These are phyloP conservation scores for Drosophila nebulosa DNA, from an alignment of 1,140 invertebrate species.

Conservation along the genomic window DNA sequence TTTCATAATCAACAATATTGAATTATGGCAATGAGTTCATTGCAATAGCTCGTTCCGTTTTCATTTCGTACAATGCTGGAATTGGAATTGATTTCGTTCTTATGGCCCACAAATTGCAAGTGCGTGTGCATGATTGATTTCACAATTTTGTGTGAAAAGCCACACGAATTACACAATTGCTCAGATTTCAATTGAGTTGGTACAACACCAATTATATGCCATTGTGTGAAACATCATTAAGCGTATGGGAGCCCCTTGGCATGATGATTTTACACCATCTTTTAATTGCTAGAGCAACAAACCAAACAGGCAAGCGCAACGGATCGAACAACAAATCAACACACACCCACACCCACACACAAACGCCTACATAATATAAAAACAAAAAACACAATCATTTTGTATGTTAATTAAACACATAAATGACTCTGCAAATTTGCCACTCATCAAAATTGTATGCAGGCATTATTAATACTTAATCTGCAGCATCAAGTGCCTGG, in stretches of 20 bases:
- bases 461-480: conserved; percentile 34
- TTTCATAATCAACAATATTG: too few relatives aligned
- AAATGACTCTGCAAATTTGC: conserved; percentile 40
- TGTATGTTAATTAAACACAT: conserved; percentile 50
- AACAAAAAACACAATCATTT: conserved; percentile 14
- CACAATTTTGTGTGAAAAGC: neutral
- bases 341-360: too few relatives aligned
- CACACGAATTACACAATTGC: neutral
- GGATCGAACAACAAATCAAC: neutral
- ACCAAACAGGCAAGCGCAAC: neutral
- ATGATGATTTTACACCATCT: neutral
- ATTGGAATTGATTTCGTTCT: too few relatives aligned
- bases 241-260: too few relatives aligned
- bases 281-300: neutral
- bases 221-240: neutral
- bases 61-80: too few relatives aligned
- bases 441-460: conserved; percentile 29
- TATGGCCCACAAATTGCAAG: neutral
- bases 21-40: too few relatives aligned
- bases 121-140: neutral
- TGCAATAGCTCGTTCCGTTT: too few relatives aligned
- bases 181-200: neutral
- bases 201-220: neutral
- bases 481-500: conserved; percentile 7
- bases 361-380: too few relatives aligned